These are phyloP conservation scores for Myripristis murdjan DNA, from an alignment of 2,797 vertebrate species.

Conservation along the genomic window DNA sequence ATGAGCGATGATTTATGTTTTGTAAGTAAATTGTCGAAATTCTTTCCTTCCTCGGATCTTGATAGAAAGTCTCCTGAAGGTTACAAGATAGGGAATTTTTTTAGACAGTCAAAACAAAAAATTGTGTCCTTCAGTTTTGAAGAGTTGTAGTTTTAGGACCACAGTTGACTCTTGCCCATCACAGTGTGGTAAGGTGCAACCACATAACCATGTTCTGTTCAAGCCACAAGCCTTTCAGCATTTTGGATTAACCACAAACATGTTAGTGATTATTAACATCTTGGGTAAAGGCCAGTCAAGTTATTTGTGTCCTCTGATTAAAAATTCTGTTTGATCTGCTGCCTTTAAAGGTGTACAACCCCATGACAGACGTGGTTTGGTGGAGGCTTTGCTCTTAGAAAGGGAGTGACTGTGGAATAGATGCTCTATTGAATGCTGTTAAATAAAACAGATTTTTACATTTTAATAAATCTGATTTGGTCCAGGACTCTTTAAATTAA, in stretches of 20 bases:
- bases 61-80: background rate
- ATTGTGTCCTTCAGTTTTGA: too few relatives aligned
- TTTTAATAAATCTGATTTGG: background rate
- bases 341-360: too few relatives aligned
- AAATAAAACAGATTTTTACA: constrained; percentile 3
- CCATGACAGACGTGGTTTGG: constrained; percentile 1
- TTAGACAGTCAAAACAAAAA: too few relatives aligned
- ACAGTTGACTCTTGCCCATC: too few relatives aligned
- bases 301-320: too few relatives aligned
- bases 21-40: constrained; percentile 1
- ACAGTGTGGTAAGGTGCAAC: too few relatives aligned
- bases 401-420: background rate
- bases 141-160: too few relatives aligned
- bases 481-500: background rate
- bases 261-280: background rate
- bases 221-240: too few relatives aligned
- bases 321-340: too few relatives aligned
- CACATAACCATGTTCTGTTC: too few relatives aligned
- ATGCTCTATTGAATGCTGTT: background rate
- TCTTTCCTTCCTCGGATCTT: constrained; percentile 1
- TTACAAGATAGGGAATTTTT: background rate
- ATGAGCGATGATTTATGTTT: constrained; percentile 13
- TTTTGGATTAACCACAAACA: background rate
- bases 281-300: too few relatives aligned
- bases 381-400: background rate